Base-by-base conservation (phyloP, 2,113 vertebrate genomes). In the Illadopsis cleaveri region DNA sequence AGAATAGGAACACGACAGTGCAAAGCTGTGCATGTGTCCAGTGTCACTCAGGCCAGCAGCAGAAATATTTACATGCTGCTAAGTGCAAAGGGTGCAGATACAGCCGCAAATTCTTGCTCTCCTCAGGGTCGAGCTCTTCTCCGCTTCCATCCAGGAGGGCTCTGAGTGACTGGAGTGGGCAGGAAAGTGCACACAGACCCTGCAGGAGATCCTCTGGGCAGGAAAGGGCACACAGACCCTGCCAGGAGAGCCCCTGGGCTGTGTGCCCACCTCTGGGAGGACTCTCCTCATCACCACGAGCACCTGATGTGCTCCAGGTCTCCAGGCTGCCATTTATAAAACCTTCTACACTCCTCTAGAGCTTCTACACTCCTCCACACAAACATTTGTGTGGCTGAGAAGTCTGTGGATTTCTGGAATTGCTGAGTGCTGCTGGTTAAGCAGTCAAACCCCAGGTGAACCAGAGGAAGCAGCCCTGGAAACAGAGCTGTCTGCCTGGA, bases 1-100 rank as follows among this genome's bases (percentile, higher is more conserved):
- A 66, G n/a, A 47, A 35, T 0, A 9, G 12, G 10, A 75, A 35
- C 42, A n/a, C 10, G 22, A 1, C 0, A 68, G 16, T 1, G 61
- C 12, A 45, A 11, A 71, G 21, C 8, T 18, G 12, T 18, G 50
- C 22, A 5, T 0, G 11, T 23, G 30, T 3, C 16, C 53, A 20
- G 51, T 8, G 45, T 15, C 37, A 24, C 27, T 11, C 61, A 58
- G 21, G 2, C 25, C 57, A 15, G 2, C 37, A 42, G 40, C 33
- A 51, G 37, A 42, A 70, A 60, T 5, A 21, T 16, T 37, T 10
- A 21, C 8, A 11, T 27, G 51, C 21, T 10, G 57, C 1, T 8
- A 11, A 62, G 2, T 4, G 5, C 16, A 50, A 19, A 14, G 1
- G 4, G 19, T 21, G 62, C 42, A 65, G 69, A 9, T 1, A 11